Evolutionary conservation across 2,113 vertebrate genomes (phyloP), one percentile per base, ranked within the genome.

Genomic region (Synodontis membranacea): DNA sequence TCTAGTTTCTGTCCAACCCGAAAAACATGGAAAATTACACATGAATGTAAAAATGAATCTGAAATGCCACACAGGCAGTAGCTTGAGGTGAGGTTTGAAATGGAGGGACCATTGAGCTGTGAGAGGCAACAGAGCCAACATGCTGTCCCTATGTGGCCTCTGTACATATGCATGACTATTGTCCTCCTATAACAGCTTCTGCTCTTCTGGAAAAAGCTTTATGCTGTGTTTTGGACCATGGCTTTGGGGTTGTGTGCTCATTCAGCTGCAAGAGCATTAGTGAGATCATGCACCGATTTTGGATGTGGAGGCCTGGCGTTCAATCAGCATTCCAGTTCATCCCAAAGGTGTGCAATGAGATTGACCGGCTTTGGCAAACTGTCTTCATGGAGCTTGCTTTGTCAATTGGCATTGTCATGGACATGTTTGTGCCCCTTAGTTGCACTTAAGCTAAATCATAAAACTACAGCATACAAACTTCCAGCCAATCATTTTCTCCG

Each of bases 21-120:
- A 54, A 56, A 56, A 80, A 54, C 48, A 23, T 23, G 11, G 28
- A 54, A 34, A 21, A n/a, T n/a, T 52, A 34, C 17, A 37, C 48
- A 78, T 34, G 75, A 78, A 37, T 79, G 76, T 79, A 19, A 79
- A 79, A 37, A 19, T 54, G 34, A 52, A 79, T 79, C 31, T 37
- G 19, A 54, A 79, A 80, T 5, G 31, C 31, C 1, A 4, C 76
- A 80, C 1, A 80, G 31, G 56, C 31, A 23, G 76, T 54, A 80
- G 39, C 76, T 50, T 31, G 5, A 37, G 76, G n/a, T 80, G 9
- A 56, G 76, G 50, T 37, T 79, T 79, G 9, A 37, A 25, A 79
- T 12, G 17, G n/a, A 78, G 46, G 50, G 34, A 80, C 9, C 21
- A 31, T 54, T 80, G 31, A 37, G 31, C 31, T 48, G 44, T 31